Evolutionary conservation across 2,113 vertebrate genomes (phyloP).

Genomic region (Notarius lentiginosus): DNA sequence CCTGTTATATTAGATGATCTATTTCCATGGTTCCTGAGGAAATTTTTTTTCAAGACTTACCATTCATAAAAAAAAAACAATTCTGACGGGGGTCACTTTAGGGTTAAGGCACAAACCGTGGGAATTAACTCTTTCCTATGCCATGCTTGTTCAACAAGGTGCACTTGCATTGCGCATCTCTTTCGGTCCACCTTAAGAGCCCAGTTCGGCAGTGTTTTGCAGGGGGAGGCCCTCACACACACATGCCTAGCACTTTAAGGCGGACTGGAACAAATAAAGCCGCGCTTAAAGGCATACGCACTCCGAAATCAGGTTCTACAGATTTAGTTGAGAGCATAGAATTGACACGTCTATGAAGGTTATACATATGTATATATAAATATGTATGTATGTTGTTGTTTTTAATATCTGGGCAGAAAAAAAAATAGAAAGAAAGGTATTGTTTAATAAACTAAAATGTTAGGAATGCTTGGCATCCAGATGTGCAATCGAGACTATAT

Average conservation of each 20-base stretch:
- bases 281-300: constrained; percentile 73
- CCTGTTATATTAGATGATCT: neutral
- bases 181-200: constrained; percentile 77
- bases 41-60: neutral
- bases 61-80: constrained; percentile 33
- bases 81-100: constrained; percentile 41
- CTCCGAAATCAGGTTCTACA: neutral
- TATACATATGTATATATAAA: neutral
- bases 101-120: constrained; percentile 60
- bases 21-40: neutral
- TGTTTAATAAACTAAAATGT: neutral
- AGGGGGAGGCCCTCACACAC: constrained; percentile 73
- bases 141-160: constrained; percentile 34
- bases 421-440: no score
- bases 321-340: neutral
- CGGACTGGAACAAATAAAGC: constrained; percentile 74
- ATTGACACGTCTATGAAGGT: neutral
- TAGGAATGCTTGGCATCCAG: neutral
- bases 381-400: neutral
- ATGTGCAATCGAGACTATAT: no score
- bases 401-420: neutral
- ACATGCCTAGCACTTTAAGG: constrained; percentile 81
- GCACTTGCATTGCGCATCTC: constrained; percentile 58
- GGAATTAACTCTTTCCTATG: constrained; percentile 74
- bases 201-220: constrained; percentile 72